A percentile compares a stretch with the other conserved stretches of the same genome.
phyloP scores from a whole-genome alignment of 2,888 invertebrate species.

The Chaitophorus viminalis region DNA sequence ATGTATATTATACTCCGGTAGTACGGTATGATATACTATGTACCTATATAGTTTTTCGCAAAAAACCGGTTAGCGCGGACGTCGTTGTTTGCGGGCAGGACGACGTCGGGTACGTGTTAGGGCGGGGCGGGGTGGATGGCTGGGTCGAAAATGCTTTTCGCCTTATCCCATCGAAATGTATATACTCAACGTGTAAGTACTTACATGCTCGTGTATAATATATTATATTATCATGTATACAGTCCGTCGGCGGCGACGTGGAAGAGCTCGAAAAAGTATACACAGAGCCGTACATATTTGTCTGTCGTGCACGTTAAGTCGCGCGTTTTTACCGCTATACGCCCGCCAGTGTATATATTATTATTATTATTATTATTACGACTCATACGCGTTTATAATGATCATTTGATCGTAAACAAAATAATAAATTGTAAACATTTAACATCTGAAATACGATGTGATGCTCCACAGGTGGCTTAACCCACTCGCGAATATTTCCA shows the following conservation, averaged over 20 bases:
- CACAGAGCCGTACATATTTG: neutral
- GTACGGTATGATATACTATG: neutral
- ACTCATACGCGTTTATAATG: neutral
- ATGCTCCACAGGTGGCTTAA: too few relatives aligned
- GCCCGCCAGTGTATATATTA: neutral
- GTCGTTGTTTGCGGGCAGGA: too few relatives aligned
- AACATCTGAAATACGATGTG: too few relatives aligned
- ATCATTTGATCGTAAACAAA: too few relatives aligned
- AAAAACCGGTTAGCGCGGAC: slow-evolving; percentile 27
- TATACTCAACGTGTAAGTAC: neutral
- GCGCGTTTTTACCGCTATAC: slow-evolving; percentile 14
- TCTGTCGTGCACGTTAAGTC: neutral
- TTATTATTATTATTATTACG: neutral
- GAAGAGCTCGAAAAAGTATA: neutral
- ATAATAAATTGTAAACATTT: too few relatives aligned
- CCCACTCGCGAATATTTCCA: too few relatives aligned
- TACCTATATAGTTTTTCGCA: neutral
- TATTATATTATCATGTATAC: neutral
- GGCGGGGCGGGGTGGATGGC: neutral
- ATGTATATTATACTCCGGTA: neutral
- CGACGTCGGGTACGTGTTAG: too few relatives aligned
- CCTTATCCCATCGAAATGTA: neutral
- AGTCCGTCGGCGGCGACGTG: neutral
- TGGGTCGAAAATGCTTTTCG: neutral
- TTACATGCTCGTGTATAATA: neutral